Conservation (phyloP, 1,140 invertebrate genomes). For the Palaemon carinicauda region DNA sequence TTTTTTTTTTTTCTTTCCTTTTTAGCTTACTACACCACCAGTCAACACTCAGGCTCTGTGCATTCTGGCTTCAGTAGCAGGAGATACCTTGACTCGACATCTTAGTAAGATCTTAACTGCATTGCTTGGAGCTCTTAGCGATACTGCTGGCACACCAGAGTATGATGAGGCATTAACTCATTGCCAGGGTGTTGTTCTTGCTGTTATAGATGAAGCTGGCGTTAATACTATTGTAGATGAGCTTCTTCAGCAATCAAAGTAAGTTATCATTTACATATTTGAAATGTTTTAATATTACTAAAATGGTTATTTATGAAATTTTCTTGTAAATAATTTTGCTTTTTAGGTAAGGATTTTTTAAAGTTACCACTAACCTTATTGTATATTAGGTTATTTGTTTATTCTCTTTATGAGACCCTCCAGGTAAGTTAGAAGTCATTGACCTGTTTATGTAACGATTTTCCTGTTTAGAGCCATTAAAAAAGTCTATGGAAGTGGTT, state of each 20-base stretch:
- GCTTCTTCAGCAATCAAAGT: slow-evolving; percentile 81
- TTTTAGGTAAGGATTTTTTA: neutral
- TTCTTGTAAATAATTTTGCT: too few species aligned
- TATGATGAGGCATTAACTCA: slow-evolving; percentile 74
- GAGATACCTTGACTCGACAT: slow-evolving; percentile 90
- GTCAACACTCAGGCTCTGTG: slow-evolving; percentile 94
- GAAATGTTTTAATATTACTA: neutral
- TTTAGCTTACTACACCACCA: slow-evolving; percentile 79
- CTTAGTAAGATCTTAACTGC: slow-evolving; percentile 91
- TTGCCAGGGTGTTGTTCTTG: slow-evolving; percentile 91
- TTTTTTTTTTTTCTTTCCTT: neutral
- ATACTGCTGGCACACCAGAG: slow-evolving; percentile 72
- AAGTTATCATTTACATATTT: slow-evolving; percentile 62
- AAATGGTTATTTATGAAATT: neutral
- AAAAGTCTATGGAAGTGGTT: too few species aligned
- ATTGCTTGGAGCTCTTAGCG: slow-evolving; percentile 80
- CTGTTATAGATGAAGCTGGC: slow-evolving; percentile 85
- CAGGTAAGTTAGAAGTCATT: too few species aligned
- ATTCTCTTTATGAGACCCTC: too few species aligned
- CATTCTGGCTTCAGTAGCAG: slow-evolving; percentile 90
- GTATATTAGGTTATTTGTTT: too few species aligned
- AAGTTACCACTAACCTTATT: neutral
- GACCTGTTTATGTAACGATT: too few species aligned
- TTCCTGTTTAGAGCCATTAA: too few species aligned
- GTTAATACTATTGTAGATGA: slow-evolving; percentile 89